Evolutionary conservation across 1,140 invertebrate genomes (phyloP).

Genomic region (Helicoverpa armigera): DNA sequence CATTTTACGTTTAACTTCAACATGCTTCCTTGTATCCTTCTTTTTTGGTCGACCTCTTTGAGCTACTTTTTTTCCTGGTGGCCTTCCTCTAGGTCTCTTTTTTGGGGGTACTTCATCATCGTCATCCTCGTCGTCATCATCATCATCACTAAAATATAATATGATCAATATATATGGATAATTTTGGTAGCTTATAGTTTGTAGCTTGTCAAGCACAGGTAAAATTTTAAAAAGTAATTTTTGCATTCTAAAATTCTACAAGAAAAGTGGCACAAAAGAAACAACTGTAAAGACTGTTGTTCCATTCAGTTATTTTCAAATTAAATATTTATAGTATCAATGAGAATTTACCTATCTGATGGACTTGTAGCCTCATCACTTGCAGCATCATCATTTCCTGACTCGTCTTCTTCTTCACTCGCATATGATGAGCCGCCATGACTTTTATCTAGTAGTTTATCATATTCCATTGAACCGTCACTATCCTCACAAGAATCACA

Average conservation of each 20-base stretch:
- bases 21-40: slow-evolving; percentile 27
- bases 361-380: neutral
- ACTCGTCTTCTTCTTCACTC: slow-evolving; percentile 51
- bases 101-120: no score
- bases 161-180: no score
- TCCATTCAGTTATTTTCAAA: no score
- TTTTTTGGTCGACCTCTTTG: slow-evolving; percentile 22
- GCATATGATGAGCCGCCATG: slow-evolving; percentile 54
- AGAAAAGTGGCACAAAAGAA: no score
- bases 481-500: slow-evolving; percentile 57
- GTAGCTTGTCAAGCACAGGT: no score
- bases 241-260: no score
- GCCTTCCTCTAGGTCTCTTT: neutral
- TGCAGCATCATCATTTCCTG: slow-evolving; percentile 22
- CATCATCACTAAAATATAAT: slow-evolving; percentile 40
- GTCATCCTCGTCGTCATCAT: neutral
- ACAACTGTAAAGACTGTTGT: no score
- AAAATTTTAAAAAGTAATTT: no score
- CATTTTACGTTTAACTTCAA: slow-evolving; percentile 51
- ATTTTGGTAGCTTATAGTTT: no score
- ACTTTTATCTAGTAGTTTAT: slow-evolving; percentile 63
- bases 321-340: no score
- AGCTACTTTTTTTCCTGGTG: slow-evolving; percentile 5
- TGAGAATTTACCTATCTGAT: neutral
- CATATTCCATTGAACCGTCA: slow-evolving; percentile 78